phyloP scores from a whole-genome alignment of 2,888 invertebrate species.

The Panzeria rudis region DNA sequence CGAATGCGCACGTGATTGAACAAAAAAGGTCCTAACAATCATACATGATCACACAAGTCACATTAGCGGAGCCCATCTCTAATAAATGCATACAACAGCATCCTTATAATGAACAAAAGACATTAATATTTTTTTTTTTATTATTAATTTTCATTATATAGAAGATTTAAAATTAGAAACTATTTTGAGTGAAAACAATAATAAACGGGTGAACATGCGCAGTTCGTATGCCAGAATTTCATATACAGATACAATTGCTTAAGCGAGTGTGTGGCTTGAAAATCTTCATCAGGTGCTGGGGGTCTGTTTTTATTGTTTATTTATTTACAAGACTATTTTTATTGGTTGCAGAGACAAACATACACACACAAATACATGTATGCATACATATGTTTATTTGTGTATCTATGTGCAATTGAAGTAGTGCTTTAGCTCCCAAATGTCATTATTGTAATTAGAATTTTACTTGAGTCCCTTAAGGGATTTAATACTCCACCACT shows the following conservation, averaged over 20 bases:
- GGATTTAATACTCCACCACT: constrained; percentile 35
- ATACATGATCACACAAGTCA: neutral
- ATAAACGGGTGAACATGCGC: constrained; percentile 71
- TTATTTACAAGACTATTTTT: constrained; percentile 59
- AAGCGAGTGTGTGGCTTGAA: constrained; percentile 3
- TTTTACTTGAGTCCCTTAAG: constrained; percentile 55
- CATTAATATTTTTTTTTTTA: constrained; percentile 34
- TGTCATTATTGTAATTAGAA: constrained; percentile 73
- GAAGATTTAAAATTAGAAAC: constrained; percentile 67
- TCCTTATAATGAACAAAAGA: constrained; percentile 45
- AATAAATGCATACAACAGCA: neutral
- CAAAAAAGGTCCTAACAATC: too few species aligned
- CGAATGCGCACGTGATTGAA: too few species aligned
- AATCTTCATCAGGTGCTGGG: constrained; percentile 70
- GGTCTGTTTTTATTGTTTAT: constrained; percentile 64
- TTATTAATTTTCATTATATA: constrained; percentile 29
- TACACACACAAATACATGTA: neutral
- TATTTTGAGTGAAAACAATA: constrained; percentile 63
- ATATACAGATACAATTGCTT: neutral
- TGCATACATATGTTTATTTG: neutral
- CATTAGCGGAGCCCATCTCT: neutral
- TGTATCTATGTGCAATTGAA: constrained; percentile 21
- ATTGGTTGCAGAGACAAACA: constrained; percentile 1
- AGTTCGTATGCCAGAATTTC: constrained; percentile 14
- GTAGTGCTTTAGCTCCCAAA: constrained; percentile 59